Base-by-base conservation (phyloP, 2,888 invertebrate species). In the Neoaliturus tenellus region DNA sequence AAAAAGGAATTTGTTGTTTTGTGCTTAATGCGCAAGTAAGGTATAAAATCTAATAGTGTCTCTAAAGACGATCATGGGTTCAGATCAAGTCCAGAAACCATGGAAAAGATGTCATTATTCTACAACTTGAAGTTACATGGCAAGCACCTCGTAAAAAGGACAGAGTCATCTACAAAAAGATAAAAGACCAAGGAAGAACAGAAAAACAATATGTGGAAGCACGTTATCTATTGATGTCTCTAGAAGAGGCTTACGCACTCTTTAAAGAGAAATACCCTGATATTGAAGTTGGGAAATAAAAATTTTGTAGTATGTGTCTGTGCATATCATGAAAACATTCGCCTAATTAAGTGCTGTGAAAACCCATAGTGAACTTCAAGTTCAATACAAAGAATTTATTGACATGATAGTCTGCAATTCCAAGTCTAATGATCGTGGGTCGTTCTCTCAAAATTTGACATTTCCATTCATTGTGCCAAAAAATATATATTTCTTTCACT, bases 231-330 rank as follows among this genome's bases (percentile, higher is more conserved):
- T 12, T 69, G 17, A 35, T 69, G 31, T 35, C 33, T 31, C n/a
- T 69, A 33, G 31, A 20, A 69, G 69, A 69, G 35, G 69, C 69
- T 33, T 69, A 35, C 17, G n/a, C 4, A n/a, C 12, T 69, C 20
- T 69, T 69, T n/a, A 69, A 69, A 69, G 69, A 69, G 14, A 69
- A 69, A 35, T 33, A 69, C 35, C 69, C 69, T 5, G 20, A 69
- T n/a, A 4, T 5, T 17, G 35, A 31, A 33, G n/a, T 69, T 35
- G 69, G 35, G 4, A 3, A 35, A 69, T 69, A 33, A 14, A 69
- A 35, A 33, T 69, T 69, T 20, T 69, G 69, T n/a, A 69, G 20
- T 69, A 17, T 69, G 69, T 20, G 35, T 69, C 35, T 69, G 69
- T 20, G 1, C n/a, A 31, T 69, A 69, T 17, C 69, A 69, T n/a